Base-by-base conservation (phyloP, 2,888 invertebrate genomes). In the Ligdia adustata region DNA sequence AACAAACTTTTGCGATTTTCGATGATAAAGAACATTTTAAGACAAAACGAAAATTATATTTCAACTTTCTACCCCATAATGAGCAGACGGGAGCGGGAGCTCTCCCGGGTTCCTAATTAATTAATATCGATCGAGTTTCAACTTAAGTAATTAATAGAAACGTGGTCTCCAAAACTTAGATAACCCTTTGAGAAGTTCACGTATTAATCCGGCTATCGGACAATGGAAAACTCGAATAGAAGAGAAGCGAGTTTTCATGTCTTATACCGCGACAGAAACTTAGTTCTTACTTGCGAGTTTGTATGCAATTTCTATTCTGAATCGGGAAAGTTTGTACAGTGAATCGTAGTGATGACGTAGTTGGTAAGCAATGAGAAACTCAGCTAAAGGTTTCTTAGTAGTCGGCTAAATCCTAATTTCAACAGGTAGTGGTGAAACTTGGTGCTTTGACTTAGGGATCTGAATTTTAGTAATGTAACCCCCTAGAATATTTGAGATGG, bases 91-190 rank as follows among this genome's bases (percentile, higher is more conserved):
- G 39, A 49, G 41, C 29, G 34, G 42, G 31, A 38, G 20, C 37
- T 33, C 6, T 26, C 65, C 64, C 34, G 6, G 63, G 64, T 72
- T 76, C 70, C 69, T 81, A 82, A 85, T 84, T 83, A 84, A 85
- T 83, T 83, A 76, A 79, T 74, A 83, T 82, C 76, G 82, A 79
- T 73, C 74, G 64, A 52, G 59, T 59, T 51, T 58, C 59, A 86
- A 88, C 75, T 86, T 79, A 63, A 66, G 76, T 84, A 87, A 87
- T 86, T 85, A 86, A 83, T 86, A 85, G 82, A 77, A 82, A 80
- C 80, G 79, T 73, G 78, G 79, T 79, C 71, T 75, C 77, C 71
- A 52, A 80, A 83, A 83, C 82, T 84, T 80, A 79, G 82, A 79
- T 80, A 82, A 85, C 79, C 84, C 83, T 84, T 82, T 78, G 69